Conservation (phyloP, 2,113 vertebrate species). For the Hystrix cristata region DNA sequence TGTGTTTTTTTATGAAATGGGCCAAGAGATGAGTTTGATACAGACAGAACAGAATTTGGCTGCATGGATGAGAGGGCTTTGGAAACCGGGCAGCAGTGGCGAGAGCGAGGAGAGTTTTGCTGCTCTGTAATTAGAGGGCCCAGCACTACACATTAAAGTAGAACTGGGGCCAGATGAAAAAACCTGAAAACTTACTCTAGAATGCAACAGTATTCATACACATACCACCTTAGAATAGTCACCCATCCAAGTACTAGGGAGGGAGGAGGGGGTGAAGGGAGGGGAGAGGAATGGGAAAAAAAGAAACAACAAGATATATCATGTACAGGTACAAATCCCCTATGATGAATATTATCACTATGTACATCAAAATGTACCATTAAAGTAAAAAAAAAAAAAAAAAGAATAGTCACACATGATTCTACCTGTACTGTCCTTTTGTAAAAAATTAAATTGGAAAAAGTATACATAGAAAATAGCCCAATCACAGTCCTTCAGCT, state of each 20-base stretch:
- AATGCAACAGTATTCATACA: background rate
- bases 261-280: too few relatives aligned
- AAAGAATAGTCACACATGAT: background rate
- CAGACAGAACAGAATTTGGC: background rate
- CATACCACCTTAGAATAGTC: background rate
- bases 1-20: background rate
- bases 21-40: background rate
- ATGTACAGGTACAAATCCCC: too few relatives aligned
- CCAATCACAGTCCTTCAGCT: background rate
- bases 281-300: too few relatives aligned
- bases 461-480: background rate
- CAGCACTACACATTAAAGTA: background rate
- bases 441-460: background rate
- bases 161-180: background rate
- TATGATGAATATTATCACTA: too few relatives aligned
- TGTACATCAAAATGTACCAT: too few relatives aligned
- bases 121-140: background rate
- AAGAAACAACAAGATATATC: too few relatives aligned
- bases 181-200: background rate
- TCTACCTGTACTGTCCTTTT: background rate
- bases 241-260: too few relatives aligned
- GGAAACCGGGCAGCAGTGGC: background rate
- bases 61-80: background rate
- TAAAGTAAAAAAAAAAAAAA: too few relatives aligned
- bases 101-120: accelerated